Evolutionary conservation across 2,113 vertebrate genomes (phyloP).

Genomic region (Grus americana): DNA sequence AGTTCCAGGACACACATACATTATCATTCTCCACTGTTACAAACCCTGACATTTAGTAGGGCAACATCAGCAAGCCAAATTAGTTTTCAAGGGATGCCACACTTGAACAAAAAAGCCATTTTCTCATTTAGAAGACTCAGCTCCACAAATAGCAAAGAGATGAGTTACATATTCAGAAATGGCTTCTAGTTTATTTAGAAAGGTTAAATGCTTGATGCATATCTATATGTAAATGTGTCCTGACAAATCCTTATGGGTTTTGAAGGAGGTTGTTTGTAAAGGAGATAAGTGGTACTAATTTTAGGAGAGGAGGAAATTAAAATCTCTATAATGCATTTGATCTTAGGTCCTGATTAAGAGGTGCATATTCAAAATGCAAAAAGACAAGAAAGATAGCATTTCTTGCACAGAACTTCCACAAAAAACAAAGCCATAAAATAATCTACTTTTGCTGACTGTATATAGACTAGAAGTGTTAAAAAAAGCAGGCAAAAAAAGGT

Average conservation of each 20-base stretch:
- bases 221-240: not conserved
- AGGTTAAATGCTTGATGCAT: not conserved
- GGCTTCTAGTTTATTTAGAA: not conserved
- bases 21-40: not conserved
- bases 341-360: not conserved
- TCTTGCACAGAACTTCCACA: not conserved
- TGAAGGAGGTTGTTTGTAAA: not conserved
- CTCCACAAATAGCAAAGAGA: not conserved
- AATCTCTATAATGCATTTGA: not conserved
- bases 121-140: not conserved
- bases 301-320: not conserved
- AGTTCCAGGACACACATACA: not conserved
- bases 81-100: not conserved
- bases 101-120: not conserved
- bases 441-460: not conserved
- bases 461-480: not conserved
- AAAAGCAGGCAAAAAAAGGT: not conserved
- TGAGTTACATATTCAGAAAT: not conserved
- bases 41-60: not conserved
- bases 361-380: not conserved
- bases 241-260: not conserved
- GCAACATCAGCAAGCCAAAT: not conserved
- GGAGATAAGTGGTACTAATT: constrained; percentile 2
- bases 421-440: not conserved
- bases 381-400: not conserved